Evolutionary conservation across 2,888 invertebrate species (phyloP), one percentile per base, ranked within the genome.

Genomic region (Tubiluchus corallicola): DNA sequence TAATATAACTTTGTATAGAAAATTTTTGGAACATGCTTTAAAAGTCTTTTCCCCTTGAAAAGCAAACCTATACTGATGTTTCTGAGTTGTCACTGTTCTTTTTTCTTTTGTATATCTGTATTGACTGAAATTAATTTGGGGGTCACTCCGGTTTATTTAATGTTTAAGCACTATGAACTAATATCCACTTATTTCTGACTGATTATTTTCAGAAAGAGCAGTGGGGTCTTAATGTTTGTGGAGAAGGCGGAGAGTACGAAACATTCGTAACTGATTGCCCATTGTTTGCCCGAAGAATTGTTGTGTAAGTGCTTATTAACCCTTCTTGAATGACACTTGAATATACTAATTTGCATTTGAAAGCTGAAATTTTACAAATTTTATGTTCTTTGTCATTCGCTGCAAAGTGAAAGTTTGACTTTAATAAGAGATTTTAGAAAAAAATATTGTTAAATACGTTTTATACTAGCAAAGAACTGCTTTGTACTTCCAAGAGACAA

Each of bases 221-320:
- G 66, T 98, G 84, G 67, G 90, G 88, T 43, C 70, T 90, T 50
- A 87, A 90, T 69, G 77, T 92, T 38, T 94, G 92, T 67, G 98
- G 98, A 17, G 98, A 99, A 69, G 98, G 98, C 40, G 98, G 98
- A 43, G 98, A 99, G 67, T 98, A 92, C 63, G 98, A 98, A 69
- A 88, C 94, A 20, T 83, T 98, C 63, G 92, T 92, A 4, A 69
- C 94, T 49, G 92, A 98, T 70, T 96, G 96, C 66, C 94, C 96
- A 3, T 71, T 98, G 49, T 96, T 92, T 68, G 79, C 75, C 61
- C 84, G 84, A 66, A 75, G 76, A 60, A 78, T 94, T 66, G 74
- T 82, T 53, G 74, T 92, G 87, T 88, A 70, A 79, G 83, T 77
- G 21, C 15, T 43, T 38, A n/a, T 4, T 18, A 4, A 9, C 17